Base-by-base conservation (phyloP, 2,888 invertebrate genomes). In the Pseudoips prasinana region DNA sequence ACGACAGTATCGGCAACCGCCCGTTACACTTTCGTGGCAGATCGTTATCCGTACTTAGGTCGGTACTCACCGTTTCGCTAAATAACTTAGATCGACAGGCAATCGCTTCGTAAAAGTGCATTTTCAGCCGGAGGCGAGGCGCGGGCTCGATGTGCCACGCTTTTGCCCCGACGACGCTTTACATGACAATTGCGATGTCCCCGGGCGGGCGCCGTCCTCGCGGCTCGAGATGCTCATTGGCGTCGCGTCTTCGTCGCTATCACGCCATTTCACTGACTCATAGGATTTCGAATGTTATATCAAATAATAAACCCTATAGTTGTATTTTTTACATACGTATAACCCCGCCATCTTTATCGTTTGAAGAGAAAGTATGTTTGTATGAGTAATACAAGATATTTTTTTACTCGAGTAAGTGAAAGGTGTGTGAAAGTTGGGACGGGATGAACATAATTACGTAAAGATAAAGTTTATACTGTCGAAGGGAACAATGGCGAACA, bases 41-140 rank as follows among this genome's bases (percentile, higher is more conserved):
- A 80, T 79, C 68, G 66, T 72, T 78, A 75, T 79, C 76, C 63
- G 65, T 73, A 70, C 76, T 77, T 75, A 71, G 69, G 59, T 69
- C 63, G 64, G 63, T 57, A 62, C 60, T 53, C 49, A 61, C 58
- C 61, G 62, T 67, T 69, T 63, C 64, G 60, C 58, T 71, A 71
- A 74, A 77, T 80, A 81, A 82, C 77, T 75, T 65, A 68, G 68
- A 78, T 84, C 75, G 82, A 79, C 79, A 78, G 76, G 76, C 81
- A 79, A 85, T 86, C 82, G 75, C 58, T 80, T 75, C 72, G 72
- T 64, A 74, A 82, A 84, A 87, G 86, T 86, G 86, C 84, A 87
- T 81, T 88, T 86, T 78, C 74, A 68, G 84, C 87, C 83, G 51
- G 71, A 68, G 85, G 85, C 82, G 64, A 65, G 58, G 60, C 64